Evolutionary conservation across 2,797 vertebrate species (phyloP), one percentile per base, ranked within the genome.

Genomic region (Echeneis naucrates): DNA sequence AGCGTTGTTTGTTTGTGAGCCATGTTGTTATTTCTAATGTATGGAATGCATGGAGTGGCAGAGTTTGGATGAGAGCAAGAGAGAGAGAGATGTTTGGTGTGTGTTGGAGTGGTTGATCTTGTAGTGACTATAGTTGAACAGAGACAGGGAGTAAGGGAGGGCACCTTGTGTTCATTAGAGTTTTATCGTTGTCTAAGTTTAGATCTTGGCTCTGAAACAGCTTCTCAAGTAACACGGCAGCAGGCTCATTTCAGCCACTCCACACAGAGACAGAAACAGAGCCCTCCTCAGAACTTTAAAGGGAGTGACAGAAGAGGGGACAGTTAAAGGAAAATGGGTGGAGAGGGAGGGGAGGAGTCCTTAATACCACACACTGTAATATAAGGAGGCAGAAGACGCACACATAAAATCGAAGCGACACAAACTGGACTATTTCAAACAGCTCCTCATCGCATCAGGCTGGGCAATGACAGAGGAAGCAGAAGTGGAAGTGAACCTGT

Each of bases 171-270:
- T 87, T 86, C 84, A 90, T 88, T 85, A 88, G 76, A 88, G 85
- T 90, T 93, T 93, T 92, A 92, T 92, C 89, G 84, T 92, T 82
- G 80, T 88, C 94, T 95, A 94, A 94, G 89, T 93, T 94, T 94
- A 95, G 94, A 92, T 87, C 79, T 91, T 93, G 93, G 92, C 92
- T 87, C 78, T 30, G 59, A 65, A 69, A 58, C 62, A 26, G 35
- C 89, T 84, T 94, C 93, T 95, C 94, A 92, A 93, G 91, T 94
- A 91, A 90, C 94, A 91, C 82, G 78, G 51, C 87, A 73, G 72
- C 51, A 58, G 71, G 68, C 77, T 88, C 72, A 61, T 71, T 75
- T 73, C 80, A 74, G 80, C 57, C 38, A 62, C 81, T 80, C 69
- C 71, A 72, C 81, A 72, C 32, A 32, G 58, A 85, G 56, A 77